phyloP scores from a whole-genome alignment of 2,888 invertebrate species.

The Laothoe populi region DNA sequence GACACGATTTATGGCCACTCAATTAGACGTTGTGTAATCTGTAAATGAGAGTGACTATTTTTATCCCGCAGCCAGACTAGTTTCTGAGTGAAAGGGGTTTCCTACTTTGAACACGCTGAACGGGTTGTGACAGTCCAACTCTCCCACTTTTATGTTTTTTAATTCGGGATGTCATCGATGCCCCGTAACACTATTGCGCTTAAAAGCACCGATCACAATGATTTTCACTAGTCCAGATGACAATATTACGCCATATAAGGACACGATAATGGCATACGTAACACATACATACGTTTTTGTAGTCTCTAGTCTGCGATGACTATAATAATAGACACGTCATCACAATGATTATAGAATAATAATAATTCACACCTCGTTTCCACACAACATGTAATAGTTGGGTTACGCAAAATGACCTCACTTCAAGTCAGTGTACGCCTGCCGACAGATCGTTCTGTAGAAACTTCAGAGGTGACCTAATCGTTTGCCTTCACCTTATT shows the following conservation, averaged over 20 bases:
- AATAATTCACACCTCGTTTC: slow-evolving; percentile 23
- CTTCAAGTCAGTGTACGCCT: slow-evolving; percentile 35
- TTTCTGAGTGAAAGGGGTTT: slow-evolving; percentile 77
- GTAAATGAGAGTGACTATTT: slow-evolving; percentile 70
- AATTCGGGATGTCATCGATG: slow-evolving; percentile 26
- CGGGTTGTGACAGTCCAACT: slow-evolving; percentile 57
- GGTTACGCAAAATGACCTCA: slow-evolving; percentile 42
- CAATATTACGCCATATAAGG: background rate
- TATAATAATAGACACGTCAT: slow-evolving; percentile 11
- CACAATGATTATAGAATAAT: slow-evolving; percentile 19
- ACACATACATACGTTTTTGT: slow-evolving; percentile 20
- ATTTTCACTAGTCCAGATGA: background rate
- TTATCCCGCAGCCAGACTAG: slow-evolving; percentile 56
- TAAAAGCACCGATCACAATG: slow-evolving; percentile 8
- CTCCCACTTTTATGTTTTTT: slow-evolving; percentile 53
- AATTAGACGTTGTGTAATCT: slow-evolving; percentile 72
- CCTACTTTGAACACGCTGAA: slow-evolving; percentile 64
- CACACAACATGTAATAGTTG: slow-evolving; percentile 22
- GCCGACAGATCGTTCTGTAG: slow-evolving; percentile 35
- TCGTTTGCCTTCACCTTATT: slow-evolving; percentile 63
- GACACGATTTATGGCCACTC: slow-evolving; percentile 64
- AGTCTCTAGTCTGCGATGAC: no score
- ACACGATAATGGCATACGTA: background rate
- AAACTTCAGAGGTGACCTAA: slow-evolving; percentile 59
- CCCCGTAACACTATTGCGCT: background rate